Evolutionary conservation across 1,140 invertebrate genomes (phyloP).

Genomic region (Leptinotarsa defecta): DNA sequence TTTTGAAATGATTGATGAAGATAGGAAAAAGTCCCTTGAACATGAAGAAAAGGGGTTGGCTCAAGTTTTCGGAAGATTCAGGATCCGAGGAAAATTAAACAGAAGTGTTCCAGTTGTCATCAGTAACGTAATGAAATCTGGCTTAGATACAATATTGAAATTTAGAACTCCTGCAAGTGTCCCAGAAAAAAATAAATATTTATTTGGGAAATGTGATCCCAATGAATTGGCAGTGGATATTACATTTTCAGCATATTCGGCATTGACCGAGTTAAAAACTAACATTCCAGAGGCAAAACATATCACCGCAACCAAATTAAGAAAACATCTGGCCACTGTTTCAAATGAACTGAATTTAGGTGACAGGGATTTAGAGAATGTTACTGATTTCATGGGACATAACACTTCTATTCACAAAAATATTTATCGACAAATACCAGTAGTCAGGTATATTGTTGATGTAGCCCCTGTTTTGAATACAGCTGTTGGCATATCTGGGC

Average conservation of each 20-base stretch:
- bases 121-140: background rate
- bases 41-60: background rate
- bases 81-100: background rate
- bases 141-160: background rate
- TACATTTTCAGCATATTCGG: background rate
- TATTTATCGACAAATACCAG: conserved; percentile 9
- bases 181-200: background rate
- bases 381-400: conserved; percentile 3
- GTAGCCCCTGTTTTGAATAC: background rate
- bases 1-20: background rate
- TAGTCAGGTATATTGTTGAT: background rate
- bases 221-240: background rate
- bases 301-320: conserved; percentile 10
- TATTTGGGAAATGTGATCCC: conserved; percentile 7
- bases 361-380: background rate
- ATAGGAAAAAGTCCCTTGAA: background rate
- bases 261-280: background rate
- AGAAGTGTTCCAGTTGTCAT: background rate
- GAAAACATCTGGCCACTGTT: conserved; percentile 9
- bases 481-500: background rate
- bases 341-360: background rate
- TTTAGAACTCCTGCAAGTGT: background rate
- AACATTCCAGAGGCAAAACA: background rate
- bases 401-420: conserved; percentile 1
- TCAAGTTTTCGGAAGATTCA: background rate